Percentiles rank a stretch among this genome's conserved stretches.
Conservation (phyloP, 1,140 invertebrate species). For the Hyles euphorbiae region DNA sequence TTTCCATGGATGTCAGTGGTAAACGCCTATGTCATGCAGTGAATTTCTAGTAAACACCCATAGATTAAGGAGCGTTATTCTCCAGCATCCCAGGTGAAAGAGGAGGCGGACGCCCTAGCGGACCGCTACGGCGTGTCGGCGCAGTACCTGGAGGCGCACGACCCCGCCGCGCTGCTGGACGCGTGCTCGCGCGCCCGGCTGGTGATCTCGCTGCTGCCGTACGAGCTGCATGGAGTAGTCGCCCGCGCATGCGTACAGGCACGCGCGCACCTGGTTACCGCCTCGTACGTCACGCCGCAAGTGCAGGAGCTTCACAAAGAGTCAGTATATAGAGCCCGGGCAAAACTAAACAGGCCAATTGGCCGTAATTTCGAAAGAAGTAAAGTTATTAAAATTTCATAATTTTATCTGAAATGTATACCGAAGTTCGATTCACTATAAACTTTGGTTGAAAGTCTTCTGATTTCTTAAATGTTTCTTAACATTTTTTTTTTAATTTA, state of each 20-base stretch:
- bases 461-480: too few species aligned
- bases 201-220: conserved; percentile 94
- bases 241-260: conserved; percentile 92
- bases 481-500: too few species aligned
- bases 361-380: too few species aligned
- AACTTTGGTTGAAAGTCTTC: too few species aligned
- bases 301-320: conserved; percentile 87
- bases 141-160: conserved; percentile 87
- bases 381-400: too few species aligned
- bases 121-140: conserved; percentile 88
- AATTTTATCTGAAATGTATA: too few species aligned
- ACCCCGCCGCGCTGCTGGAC: conserved; percentile 74
- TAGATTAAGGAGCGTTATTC: conserved; percentile 6
- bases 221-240: conserved; percentile 88
- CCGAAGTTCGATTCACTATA: too few species aligned
- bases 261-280: conserved; percentile 95
- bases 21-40: too few species aligned
- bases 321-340: conserved; percentile 69
- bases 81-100: conserved; percentile 88
- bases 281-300: conserved; percentile 93
- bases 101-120: conserved; percentile 90
- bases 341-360: too few species aligned
- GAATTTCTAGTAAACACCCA: too few species aligned
- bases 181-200: conserved; percentile 48
- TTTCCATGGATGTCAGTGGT: too few species aligned